phyloP scores from a whole-genome alignment of 1,140 invertebrate species.

The Paramacrobiotus metropolitanus region DNA sequence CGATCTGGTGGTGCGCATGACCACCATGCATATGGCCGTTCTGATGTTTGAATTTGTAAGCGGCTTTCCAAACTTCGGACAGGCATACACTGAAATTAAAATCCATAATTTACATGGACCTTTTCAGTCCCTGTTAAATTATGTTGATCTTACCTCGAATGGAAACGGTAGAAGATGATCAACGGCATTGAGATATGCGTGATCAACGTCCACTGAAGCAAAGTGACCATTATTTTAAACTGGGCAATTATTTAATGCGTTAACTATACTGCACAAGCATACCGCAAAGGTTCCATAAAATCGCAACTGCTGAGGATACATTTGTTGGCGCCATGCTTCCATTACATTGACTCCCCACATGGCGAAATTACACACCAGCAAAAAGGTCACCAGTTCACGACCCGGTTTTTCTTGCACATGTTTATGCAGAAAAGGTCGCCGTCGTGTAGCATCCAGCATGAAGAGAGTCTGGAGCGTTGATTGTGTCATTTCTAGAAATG shows the following conservation, averaged over 20 bases:
- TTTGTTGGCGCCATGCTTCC: constrained; percentile 60
- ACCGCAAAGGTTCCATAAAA: constrained; percentile 40
- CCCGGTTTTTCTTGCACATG: constrained; percentile 32
- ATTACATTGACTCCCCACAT: constrained; percentile 82
- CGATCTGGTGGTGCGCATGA: no score
- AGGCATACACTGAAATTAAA: constrained; percentile 60
- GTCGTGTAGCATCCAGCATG: constrained; percentile 47
- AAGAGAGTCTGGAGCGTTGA: constrained; percentile 79
- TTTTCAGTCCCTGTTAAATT: not conserved
- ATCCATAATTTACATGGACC: not conserved
- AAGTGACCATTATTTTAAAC: not conserved
- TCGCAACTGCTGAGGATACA: constrained; percentile 67
- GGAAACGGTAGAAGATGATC: constrained; percentile 73
- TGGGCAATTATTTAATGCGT: not conserved
- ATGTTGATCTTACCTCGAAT: constrained; percentile 32
- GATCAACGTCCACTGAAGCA: constrained; percentile 61
- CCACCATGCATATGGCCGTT: no score
- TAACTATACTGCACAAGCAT: not conserved
- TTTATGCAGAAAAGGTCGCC: not conserved
- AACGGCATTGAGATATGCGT: constrained; percentile 82
- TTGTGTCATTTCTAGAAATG: constrained; percentile 23
- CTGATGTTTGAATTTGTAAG: constrained; percentile 63
- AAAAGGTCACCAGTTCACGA: constrained; percentile 75
- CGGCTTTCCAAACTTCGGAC: constrained; percentile 89
- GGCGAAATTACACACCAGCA: constrained; percentile 76